Conservation (phyloP, 2,113 vertebrate genomes). For the Amblyornis subalaris region DNA sequence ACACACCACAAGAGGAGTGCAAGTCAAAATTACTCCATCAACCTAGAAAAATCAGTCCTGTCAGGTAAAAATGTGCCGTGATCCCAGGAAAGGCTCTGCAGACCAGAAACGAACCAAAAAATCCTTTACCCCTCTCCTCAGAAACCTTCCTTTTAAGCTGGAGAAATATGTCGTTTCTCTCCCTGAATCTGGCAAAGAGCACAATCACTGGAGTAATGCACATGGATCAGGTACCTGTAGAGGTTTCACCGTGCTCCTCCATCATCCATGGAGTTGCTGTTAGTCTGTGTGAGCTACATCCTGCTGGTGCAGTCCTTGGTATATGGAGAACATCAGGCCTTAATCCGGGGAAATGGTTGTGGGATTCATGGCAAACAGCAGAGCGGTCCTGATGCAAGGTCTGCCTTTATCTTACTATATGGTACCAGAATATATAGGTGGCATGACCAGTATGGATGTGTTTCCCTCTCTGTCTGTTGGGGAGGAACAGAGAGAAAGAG, state of each 20-base stretch:
- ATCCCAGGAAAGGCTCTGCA: not conserved
- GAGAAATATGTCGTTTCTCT: not conserved
- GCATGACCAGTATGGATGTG: not conserved
- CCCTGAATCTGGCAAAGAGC: not conserved
- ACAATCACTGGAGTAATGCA: not conserved
- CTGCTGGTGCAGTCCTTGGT: not conserved
- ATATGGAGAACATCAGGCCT: not conserved
- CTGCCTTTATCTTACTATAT: not conserved
- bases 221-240: not conserved
- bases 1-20: not conserved
- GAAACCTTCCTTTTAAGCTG: not conserved
- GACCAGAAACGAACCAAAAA: not conserved
- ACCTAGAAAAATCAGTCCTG: not conserved
- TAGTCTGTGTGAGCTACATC: not conserved
- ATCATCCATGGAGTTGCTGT: not conserved
- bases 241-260: not conserved
- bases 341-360: not conserved
- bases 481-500: not conserved
- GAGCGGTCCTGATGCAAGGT: not conserved
- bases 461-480: not conserved
- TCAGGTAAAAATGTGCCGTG: not conserved
- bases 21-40: not conserved
- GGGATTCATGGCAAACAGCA: not conserved
- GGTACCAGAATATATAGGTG: not conserved
- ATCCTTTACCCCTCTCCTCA: not conserved